Evolutionary conservation across 2,113 vertebrate species (phyloP).

Genomic region (Anthoscopus minutus): DNA sequence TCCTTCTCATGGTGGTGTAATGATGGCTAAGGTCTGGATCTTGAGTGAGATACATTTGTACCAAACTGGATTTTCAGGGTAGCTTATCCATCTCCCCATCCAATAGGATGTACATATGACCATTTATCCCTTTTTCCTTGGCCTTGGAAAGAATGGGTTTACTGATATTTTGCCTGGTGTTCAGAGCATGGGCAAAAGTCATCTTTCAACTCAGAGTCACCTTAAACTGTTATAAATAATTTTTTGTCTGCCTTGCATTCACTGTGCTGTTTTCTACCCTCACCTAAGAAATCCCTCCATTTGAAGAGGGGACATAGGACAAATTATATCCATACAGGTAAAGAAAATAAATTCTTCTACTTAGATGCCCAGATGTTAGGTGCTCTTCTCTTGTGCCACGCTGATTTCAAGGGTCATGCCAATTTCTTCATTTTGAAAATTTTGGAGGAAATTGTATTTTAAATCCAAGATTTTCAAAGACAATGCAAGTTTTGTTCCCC

Average conservation of each 20-base stretch:
- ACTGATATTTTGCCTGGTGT: not conserved
- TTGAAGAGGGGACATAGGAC: not conserved
- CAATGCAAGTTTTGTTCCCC: not conserved
- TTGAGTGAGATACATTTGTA: not conserved
- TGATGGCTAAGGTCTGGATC: not conserved
- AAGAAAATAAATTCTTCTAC: not conserved
- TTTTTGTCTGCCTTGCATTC: not conserved
- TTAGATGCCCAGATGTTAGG: not conserved
- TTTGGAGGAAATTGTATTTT: not conserved
- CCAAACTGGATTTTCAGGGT: fast-evolving
- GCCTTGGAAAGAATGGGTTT: not conserved
- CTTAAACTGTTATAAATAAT: not conserved
- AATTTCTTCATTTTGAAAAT: not conserved
- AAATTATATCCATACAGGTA: not conserved
- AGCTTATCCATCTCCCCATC: not conserved
- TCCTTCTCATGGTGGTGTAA: not conserved
- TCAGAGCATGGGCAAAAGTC: not conserved
- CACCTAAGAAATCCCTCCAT: not conserved
- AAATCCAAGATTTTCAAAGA: not conserved
- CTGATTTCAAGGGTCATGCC: not conserved
- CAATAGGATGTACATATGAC: not conserved
- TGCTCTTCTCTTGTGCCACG: fast-evolving
- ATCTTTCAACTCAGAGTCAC: not conserved
- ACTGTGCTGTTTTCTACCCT: not conserved
- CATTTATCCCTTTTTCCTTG: not conserved